These are phyloP conservation scores for Syngnathus rostellatus DNA, from an alignment of 2,797 vertebrate species.

Conservation along the genomic window DNA sequence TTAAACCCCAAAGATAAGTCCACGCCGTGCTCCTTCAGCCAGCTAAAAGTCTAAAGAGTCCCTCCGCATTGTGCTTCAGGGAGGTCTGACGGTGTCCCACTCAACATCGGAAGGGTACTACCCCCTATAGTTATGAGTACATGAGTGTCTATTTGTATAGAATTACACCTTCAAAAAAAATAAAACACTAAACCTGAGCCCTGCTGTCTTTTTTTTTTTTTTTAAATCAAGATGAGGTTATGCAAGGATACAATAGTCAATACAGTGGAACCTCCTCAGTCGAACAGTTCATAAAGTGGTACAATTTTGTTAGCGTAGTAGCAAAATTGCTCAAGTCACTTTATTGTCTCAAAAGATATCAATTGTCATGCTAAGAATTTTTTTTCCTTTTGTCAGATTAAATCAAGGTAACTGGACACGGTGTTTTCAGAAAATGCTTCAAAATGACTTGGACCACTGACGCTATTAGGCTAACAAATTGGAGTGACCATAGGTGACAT, in stretches of 20 bases:
- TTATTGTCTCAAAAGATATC: neutral
- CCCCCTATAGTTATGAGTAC: slow-evolving; percentile 36
- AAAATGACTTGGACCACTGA: neutral
- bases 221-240: slow-evolving; percentile 10
- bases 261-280: neutral
- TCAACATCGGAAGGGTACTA: slow-evolving; percentile 1
- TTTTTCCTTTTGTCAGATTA: neutral
- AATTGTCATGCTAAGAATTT: neutral
- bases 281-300: neutral
- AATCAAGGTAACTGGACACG: neutral
- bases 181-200: slow-evolving; percentile 18
- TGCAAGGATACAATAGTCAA: slow-evolving; percentile 5
- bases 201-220: slow-evolving; percentile 20
- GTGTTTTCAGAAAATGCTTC: neutral
- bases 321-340: neutral
- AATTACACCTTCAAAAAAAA: slow-evolving; percentile 33
- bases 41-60: slow-evolving; percentile 41
- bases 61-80: slow-evolving; percentile 58
- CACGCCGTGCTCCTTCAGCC: slow-evolving; percentile 42
- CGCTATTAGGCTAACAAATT: neutral
- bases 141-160: slow-evolving; percentile 40
- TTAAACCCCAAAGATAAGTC: slow-evolving; percentile 45
- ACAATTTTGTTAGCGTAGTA: neutral
- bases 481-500: neutral
- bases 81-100: slow-evolving; percentile 39